Evolutionary conservation across 2,797 vertebrate genomes (phyloP), one percentile per base, ranked within the genome.

Genomic region (Pseudochaenichthys georgianus): DNA sequence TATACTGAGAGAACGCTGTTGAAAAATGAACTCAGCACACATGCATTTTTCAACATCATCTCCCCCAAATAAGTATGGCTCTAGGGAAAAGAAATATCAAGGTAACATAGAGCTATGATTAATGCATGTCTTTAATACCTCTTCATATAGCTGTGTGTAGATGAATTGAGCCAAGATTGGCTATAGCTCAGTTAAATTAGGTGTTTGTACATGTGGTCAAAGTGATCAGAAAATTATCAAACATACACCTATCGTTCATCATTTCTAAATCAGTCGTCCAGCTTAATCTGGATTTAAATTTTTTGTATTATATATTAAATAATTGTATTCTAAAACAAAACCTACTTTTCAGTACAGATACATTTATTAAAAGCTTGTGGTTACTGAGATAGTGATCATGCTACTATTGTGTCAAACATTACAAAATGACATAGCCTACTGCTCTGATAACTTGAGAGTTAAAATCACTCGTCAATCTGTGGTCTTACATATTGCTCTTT

Each of bases 31-130:
- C 52, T 64, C 19, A n/a, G 42, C 19, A 28, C 9, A 48, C 16
- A 28, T 67, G 74, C n/a, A 79, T 88, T 68, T 76, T 55, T 85
- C 80, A 81, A 11, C 54, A 72, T 75, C 31, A 42, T 70, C 23
- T 28, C 57, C 3, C 15, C 12, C 13, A 51, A 78, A 64, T 46
- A 54, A 59, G 28, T n/a, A 8, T 34, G 57, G 70, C 66, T 70
- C 60, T 11, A 31, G 69, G 67, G 73, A 68, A 15, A 54, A 81
- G 42, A 31, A 75, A 63, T 34, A 68, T 82, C 28, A 64, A 80
- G 69, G 63, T 75, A 61, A 75, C 65, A 46, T 5, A 4, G 45
- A 65, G 58, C n/a, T 28, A 46, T 82, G 82, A 91, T 84, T 66
- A 82, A 90, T 92, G 75, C 17, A 51, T 17, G 66, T 66, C 12